Conservation (phyloP, 2,113 vertebrate genomes). For the Abramis brama region DNA sequence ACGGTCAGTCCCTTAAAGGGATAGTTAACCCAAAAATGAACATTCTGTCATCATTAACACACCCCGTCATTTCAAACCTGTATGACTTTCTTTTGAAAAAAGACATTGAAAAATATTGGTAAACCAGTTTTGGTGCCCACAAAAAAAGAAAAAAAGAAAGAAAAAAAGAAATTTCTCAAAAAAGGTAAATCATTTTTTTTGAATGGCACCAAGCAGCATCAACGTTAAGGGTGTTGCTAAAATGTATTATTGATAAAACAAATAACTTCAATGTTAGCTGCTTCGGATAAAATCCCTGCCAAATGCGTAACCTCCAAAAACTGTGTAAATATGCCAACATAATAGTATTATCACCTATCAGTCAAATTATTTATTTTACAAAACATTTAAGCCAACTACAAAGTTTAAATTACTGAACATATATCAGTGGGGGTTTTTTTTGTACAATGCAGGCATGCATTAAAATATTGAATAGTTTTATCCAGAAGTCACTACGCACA, state of each 20-base stretch:
- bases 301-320: too few relatives aligned
- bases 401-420: neutral
- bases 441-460: neutral
- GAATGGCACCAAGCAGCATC: too few relatives aligned
- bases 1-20: neutral
- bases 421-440: neutral
- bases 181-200: neutral
- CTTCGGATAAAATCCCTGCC: too few relatives aligned
- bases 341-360: too few relatives aligned
- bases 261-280: too few relatives aligned
- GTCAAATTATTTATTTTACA: too few relatives aligned
- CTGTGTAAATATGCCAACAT: too few relatives aligned
- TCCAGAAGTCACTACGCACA: neutral
- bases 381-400: too few relatives aligned
- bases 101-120: neutral
- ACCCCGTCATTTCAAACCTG: neutral
- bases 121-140: neutral
- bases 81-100: neutral
- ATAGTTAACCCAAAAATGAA: neutral
- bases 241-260: too few relatives aligned
- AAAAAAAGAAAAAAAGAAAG: neutral
- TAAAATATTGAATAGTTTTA: neutral
- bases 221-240: too few relatives aligned
- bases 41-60: neutral
- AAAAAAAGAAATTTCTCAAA: neutral